Percentiles rank a stretch among this genome's conserved stretches.
Conservation (phyloP, 2,888 invertebrate genomes). For the Harpagoxenus sublaevis region DNA sequence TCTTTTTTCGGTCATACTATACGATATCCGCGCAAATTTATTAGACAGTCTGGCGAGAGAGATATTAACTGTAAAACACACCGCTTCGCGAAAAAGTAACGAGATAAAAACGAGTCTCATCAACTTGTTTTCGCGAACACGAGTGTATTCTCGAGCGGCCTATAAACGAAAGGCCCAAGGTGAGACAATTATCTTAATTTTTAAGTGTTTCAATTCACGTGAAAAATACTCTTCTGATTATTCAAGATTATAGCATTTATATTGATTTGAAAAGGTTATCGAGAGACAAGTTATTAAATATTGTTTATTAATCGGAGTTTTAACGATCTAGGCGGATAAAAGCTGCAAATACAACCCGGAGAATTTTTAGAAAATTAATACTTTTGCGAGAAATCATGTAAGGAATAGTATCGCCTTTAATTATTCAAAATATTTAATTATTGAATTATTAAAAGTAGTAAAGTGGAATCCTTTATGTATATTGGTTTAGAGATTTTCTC, state of each 20-base stretch:
- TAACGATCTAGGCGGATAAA: not conserved
- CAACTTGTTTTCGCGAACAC: slow-evolving; percentile 61
- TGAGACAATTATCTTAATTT: slow-evolving; percentile 16
- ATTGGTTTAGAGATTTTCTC: not conserved
- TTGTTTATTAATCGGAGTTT: not conserved
- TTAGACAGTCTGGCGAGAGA: slow-evolving; percentile 59
- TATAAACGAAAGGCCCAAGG: not conserved
- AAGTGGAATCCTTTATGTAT: not conserved
- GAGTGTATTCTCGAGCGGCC: too few species aligned
- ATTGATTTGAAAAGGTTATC: not conserved
- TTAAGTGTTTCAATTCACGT: not conserved
- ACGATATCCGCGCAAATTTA: slow-evolving; percentile 71
- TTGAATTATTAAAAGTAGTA: not conserved
- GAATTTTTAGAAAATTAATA: not conserved
- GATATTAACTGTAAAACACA: slow-evolving; percentile 70
- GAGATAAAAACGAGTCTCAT: slow-evolving; percentile 72
- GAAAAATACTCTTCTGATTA: not conserved
- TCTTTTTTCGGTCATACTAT: slow-evolving; percentile 46
- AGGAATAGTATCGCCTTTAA: not conserved
- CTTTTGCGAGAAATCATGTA: not conserved
- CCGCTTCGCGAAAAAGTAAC: slow-evolving; percentile 54
- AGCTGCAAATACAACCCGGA: not conserved
- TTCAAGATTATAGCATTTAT: not conserved
- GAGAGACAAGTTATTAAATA: not conserved
- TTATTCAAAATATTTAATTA: not conserved